Evolutionary conservation across 2,797 vertebrate species (phyloP).

Genomic region (Bradypodion pumilum): DNA sequence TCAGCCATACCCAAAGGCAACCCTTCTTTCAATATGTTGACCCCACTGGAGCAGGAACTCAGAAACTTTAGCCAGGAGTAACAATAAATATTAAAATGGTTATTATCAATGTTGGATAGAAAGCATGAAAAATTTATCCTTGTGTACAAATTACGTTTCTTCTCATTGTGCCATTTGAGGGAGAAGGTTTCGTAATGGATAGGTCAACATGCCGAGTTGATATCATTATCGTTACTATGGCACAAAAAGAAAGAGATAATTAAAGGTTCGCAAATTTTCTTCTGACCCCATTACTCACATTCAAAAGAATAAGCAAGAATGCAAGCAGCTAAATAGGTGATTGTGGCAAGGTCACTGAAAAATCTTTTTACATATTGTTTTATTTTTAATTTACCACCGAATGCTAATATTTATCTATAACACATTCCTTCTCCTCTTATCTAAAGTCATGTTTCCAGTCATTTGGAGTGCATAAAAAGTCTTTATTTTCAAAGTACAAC

Average conservation of each 20-base stretch:
- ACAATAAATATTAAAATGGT: slow-evolving; percentile 79
- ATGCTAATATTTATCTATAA: slow-evolving; percentile 51
- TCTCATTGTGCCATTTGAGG: slow-evolving; percentile 42
- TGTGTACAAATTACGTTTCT: slow-evolving; percentile 67
- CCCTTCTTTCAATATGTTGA: slow-evolving; percentile 54
- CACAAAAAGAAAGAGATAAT: slow-evolving; percentile 57
- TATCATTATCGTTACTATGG: slow-evolving; percentile 18
- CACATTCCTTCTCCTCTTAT: slow-evolving; percentile 42
- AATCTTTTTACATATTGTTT: slow-evolving; percentile 43
- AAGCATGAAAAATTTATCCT: slow-evolving; percentile 77
- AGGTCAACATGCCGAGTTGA: slow-evolving; percentile 32
- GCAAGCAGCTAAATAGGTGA: slow-evolving; percentile 51
- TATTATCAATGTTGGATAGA: slow-evolving; percentile 79
- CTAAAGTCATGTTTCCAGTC: slow-evolving; percentile 59
- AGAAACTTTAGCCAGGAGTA: slow-evolving; percentile 76
- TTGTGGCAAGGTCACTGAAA: slow-evolving; percentile 65
- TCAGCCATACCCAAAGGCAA: slow-evolving; percentile 76
- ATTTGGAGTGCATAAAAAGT: slow-evolving; percentile 62
- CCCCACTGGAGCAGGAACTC: slow-evolving; percentile 59
- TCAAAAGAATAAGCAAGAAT: slow-evolving; percentile 38
- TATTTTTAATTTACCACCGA: slow-evolving; percentile 54
- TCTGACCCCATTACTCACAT: slow-evolving; percentile 39
- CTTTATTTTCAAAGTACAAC: slow-evolving; percentile 53
- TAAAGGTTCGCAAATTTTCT: slow-evolving; percentile 55
- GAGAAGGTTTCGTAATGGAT: slow-evolving; percentile 58